phyloP scores from a whole-genome alignment of 2,888 invertebrate genomes.

The Venusia cambrica region DNA sequence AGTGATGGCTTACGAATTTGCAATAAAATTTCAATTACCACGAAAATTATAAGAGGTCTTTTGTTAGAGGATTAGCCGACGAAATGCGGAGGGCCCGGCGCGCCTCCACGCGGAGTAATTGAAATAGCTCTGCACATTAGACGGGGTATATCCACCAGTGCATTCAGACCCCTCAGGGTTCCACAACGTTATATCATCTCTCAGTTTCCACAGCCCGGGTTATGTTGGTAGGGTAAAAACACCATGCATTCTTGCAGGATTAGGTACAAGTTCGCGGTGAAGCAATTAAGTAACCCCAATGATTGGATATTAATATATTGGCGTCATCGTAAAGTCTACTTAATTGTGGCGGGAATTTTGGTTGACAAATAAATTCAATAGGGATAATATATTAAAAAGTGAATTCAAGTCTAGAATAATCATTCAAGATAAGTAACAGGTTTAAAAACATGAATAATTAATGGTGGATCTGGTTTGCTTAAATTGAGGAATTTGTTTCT shows the following conservation, averaged over 20 bases:
- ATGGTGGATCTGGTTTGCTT: no score
- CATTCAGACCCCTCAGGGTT: constrained; percentile 16
- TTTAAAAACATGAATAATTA: no score
- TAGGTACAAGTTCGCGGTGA: constrained; percentile 54
- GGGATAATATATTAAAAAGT: no score
- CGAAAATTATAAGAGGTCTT: constrained; percentile 49
- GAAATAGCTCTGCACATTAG: constrained; percentile 59
- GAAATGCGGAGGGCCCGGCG: constrained; percentile 41
- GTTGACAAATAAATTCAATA: no score
- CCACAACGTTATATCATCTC: constrained; percentile 4
- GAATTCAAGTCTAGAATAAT: no score
- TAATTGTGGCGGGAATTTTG: constrained; percentile 20
- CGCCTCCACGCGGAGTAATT: constrained; percentile 44
- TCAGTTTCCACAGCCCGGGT: constrained; percentile 27
- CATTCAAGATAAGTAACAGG: no score
- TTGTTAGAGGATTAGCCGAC: constrained; percentile 60
- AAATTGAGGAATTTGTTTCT: no score
- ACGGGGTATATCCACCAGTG: constrained; percentile 35
- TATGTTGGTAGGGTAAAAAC: constrained; percentile 26
- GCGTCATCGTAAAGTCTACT: constrained; percentile 36
- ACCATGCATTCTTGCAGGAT: constrained; percentile 51
- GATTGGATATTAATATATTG: constrained; percentile 62
- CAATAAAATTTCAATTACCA: constrained; percentile 63
- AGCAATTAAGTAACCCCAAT: constrained; percentile 55
- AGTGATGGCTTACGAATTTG: constrained; percentile 34